These are phyloP conservation scores for Petromus typicus DNA, from an alignment of 2,113 vertebrate genomes.

Conservation along the genomic window DNA sequence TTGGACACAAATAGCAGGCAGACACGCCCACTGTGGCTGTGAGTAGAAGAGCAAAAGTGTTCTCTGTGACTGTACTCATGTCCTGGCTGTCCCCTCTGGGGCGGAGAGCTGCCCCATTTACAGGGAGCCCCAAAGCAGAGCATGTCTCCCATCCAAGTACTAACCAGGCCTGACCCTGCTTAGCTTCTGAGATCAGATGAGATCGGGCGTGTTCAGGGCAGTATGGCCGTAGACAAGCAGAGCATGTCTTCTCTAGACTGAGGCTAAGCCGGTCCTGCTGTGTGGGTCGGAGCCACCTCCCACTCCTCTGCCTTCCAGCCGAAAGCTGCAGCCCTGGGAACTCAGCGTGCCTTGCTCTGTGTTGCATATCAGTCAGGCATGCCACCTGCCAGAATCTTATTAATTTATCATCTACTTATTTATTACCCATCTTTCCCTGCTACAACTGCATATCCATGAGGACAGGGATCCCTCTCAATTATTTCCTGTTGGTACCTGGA, in stretches of 20 bases:
- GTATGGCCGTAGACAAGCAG: too few relatives aligned
- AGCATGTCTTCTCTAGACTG: not conserved
- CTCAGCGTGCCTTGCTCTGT: accelerated
- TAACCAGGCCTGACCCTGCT: too few relatives aligned
- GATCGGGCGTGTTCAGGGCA: too few relatives aligned
- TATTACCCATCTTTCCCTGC: not conserved
- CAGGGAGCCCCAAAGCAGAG: not conserved
- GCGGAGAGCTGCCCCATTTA: not conserved
- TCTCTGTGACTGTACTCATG: not conserved
- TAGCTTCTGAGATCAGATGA: too few relatives aligned
- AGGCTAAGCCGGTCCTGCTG: not conserved
- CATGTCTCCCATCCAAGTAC: too few relatives aligned
- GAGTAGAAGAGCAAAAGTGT: not conserved
- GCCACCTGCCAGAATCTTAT: not conserved
- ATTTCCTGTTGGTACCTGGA: not conserved
- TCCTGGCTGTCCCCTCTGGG: not conserved
- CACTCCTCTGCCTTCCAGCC: not conserved
- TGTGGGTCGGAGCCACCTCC: not conserved
- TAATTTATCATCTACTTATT: not conserved
- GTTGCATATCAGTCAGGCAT: not conserved
- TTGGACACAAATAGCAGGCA: not conserved
- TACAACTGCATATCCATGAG: not conserved
- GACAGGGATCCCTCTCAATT: not conserved
- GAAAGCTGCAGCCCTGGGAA: not conserved
- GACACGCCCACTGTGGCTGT: not conserved